phyloP scores from a whole-genome alignment of 2,888 invertebrate species.

The Stenotaenia linearis region DNA sequence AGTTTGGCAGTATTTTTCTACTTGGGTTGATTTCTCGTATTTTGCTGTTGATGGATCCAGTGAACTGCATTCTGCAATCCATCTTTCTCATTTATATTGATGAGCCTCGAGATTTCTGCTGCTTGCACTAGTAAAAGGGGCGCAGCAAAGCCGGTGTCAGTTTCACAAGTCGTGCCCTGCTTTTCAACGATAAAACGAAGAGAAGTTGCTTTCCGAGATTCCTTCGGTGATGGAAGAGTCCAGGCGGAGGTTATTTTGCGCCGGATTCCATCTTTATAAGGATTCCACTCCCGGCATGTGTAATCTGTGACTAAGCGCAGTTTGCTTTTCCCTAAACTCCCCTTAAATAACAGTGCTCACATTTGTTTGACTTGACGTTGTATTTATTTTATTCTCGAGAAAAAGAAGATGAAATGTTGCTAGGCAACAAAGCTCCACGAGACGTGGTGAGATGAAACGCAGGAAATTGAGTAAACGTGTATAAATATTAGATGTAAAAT shows the following conservation, averaged over 20 bases:
- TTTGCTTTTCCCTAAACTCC: neutral
- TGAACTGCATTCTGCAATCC: neutral
- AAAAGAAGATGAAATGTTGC: neutral
- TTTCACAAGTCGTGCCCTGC: constrained; percentile 26
- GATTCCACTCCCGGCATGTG: neutral
- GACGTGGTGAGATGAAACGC: neutral
- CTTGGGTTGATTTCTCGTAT: neutral
- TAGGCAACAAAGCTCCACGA: neutral
- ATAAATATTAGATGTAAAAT: neutral
- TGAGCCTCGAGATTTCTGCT: constrained; percentile 8
- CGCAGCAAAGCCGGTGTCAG: constrained; percentile 21
- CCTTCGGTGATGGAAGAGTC: constrained; percentile 5
- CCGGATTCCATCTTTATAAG: neutral
- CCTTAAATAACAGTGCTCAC: neutral
- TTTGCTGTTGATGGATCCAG: neutral
- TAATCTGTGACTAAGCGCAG: constrained; percentile 3
- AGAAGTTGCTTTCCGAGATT: neutral
- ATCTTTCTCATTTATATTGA: constrained; percentile 16
- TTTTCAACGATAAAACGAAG: constrained; percentile 7
- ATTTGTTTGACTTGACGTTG: neutral
- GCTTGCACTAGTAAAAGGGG: constrained; percentile 13
- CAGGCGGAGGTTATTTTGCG: constrained; percentile 5
- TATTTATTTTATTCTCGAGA: neutral
- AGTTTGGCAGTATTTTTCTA: neutral
- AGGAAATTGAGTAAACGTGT: neutral